Evolutionary conservation across 2,113 vertebrate species (phyloP).

Genomic region (Oenanthe oenanthe): DNA sequence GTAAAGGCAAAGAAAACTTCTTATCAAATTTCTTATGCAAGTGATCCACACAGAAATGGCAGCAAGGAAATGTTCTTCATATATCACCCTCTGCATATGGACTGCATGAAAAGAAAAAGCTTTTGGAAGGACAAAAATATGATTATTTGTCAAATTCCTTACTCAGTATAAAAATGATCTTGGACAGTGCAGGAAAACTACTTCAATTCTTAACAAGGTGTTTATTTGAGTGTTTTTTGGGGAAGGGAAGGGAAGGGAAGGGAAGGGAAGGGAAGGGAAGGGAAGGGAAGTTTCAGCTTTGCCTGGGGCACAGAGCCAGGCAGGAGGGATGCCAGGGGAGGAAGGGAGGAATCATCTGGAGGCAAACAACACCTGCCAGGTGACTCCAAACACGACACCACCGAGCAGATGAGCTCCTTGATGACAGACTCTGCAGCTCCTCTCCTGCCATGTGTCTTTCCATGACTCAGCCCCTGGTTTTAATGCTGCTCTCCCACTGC

Average conservation of each 20-base stretch:
- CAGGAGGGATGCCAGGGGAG: neutral
- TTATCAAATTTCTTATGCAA: neutral
- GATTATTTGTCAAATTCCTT: neutral
- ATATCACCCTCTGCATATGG: neutral
- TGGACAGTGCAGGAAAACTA: neutral
- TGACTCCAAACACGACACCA: neutral
- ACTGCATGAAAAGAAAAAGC: neutral
- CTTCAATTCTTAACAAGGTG: neutral
- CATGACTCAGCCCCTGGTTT: neutral
- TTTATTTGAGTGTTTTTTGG: neutral
- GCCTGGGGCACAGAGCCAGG: neutral
- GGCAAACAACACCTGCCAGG: neutral
- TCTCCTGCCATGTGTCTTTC: neutral
- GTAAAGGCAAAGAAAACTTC: neutral
- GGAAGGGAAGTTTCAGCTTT: neutral
- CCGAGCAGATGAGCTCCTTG: neutral
- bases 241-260: too few species aligned
- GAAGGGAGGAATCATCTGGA: neutral
- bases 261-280: too few species aligned
- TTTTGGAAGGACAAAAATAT: neutral
- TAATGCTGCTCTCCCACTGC: neutral
- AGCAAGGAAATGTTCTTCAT: neutral
- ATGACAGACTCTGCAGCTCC: neutral
- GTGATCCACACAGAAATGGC: neutral
- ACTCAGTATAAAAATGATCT: neutral